Base-by-base conservation (phyloP, 2,888 invertebrate species). In the Hypolimnas misippus region DNA sequence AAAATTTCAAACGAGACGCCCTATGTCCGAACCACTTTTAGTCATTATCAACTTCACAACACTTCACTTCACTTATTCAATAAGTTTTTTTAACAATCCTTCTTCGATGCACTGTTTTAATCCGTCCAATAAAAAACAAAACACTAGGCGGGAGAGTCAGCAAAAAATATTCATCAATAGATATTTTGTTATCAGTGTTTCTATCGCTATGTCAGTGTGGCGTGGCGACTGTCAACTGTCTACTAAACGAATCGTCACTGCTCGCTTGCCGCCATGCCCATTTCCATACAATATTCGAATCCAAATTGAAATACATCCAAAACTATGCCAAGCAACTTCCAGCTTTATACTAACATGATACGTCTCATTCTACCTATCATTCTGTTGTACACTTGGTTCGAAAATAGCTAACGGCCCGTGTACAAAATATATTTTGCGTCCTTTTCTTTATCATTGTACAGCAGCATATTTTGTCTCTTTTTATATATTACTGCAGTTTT, bases 221-320 rank as follows among this genome's bases (percentile, higher is more conserved):
- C 88, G 90, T 89, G 90, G 89, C 85, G 91, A 89, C 89, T 91
- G 92, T 92, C 92, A 92, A 91, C 83, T 91, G 90, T 91, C 89
- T 91, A 91, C 92, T 92, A 92, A 91, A 88, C 87, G 89, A 89
- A 87, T 89, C 88, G 89, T 89, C 91, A 88, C 86, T 86, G 87
- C 82, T 83, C 79, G 82, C 83, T 83, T 81, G 84, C 86, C 86
- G 91, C 91, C 91, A 89, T 90, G 91, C 92, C 92, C 90, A 89
- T 90, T 88, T 88, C 82, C 73, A 81, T 75, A 75, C 71, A 75
- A 73, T 42, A 58, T 2, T 51, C 35, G 19, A 12, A 51, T 8
- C 21, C 33, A 62, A 66, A 79, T 75, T 40, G 70, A 54, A 70
- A 42, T 69, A 82, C 73, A 57, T 68, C 55, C 10, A 51, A 66